Percentiles rank a stretch among this genome's conserved stretches.
Evolutionary conservation across 2,888 invertebrate species (phyloP).

Genomic region (Eupithecia tripunctaria): DNA sequence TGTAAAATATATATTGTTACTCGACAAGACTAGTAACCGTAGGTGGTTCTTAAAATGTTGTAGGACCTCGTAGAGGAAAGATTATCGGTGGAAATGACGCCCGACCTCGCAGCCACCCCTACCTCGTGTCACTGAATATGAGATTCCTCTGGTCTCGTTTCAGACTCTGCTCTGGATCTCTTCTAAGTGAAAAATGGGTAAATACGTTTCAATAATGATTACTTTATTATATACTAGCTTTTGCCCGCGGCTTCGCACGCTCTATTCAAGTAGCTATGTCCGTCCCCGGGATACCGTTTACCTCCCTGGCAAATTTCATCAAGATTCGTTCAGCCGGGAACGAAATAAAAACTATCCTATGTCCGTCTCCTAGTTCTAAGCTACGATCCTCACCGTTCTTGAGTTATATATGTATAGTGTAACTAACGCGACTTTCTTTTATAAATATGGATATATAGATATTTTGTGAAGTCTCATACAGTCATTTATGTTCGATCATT

Average conservation of each 20-base stretch:
- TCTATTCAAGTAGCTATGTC: too few species aligned
- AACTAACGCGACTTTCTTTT: too few species aligned
- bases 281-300: too few species aligned
- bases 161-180: slow-evolving; percentile 76
- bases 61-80: slow-evolving; percentile 47
- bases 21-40: not conserved
- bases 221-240: too few species aligned
- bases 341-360: too few species aligned
- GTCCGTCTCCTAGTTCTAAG: too few species aligned
- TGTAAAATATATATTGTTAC: not conserved
- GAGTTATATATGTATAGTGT: too few species aligned
- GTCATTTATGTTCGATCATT: not conserved
- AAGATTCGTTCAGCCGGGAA: too few species aligned
- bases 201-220: slow-evolving; percentile 13
- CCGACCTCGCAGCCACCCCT: slow-evolving; percentile 71
- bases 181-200: slow-evolving; percentile 75
- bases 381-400: too few species aligned
- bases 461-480: not conserved
- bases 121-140: slow-evolving; percentile 76
- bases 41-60: not conserved
- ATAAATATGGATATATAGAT: too few species aligned
- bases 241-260: too few species aligned
- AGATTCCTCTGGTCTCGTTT: slow-evolving; percentile 66
- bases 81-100: slow-evolving; percentile 76
- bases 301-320: too few species aligned